Conservation (phyloP, 2,797 vertebrate species). For the Semotilus atromaculatus region DNA sequence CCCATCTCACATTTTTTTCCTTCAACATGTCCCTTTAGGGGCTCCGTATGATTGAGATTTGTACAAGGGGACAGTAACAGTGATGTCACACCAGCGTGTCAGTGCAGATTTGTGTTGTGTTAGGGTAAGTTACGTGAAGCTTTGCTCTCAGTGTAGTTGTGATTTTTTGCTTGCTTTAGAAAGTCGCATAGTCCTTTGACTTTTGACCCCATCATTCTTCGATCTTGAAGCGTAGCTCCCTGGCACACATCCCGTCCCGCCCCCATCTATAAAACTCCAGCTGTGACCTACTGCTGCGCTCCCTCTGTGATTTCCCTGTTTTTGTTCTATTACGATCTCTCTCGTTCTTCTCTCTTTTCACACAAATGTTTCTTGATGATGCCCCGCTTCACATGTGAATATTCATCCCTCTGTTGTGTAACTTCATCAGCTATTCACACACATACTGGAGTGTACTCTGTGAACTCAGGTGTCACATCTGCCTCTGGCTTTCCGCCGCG, state of each 20-base stretch:
- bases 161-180: background rate
- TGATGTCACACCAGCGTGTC: conserved; percentile 38
- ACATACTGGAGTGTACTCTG: background rate
- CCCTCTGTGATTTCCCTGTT: background rate
- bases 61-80: conserved; percentile 19
- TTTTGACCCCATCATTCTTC: conserved; percentile 17
- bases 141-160: background rate
- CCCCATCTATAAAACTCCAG: background rate
- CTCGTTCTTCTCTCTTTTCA: background rate
- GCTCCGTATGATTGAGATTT: conserved; percentile 12
- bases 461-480: conserved; percentile 38
- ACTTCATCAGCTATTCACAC: background rate
- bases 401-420: conserved; percentile 14
- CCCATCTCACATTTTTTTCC: background rate
- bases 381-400: background rate
- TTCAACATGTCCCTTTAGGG: background rate
- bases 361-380: conserved; percentile 8
- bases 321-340: background rate
- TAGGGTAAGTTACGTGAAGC: conserved; percentile 7
- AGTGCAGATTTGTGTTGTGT: conserved; percentile 34
- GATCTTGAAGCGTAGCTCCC: background rate
- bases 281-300: conserved; percentile 10
- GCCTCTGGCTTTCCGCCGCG: conserved; percentile 17
- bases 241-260: background rate
- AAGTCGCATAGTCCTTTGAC: background rate